Evolutionary conservation across 2,113 vertebrate genomes (phyloP).

Genomic region (Caranx ignobilis): DNA sequence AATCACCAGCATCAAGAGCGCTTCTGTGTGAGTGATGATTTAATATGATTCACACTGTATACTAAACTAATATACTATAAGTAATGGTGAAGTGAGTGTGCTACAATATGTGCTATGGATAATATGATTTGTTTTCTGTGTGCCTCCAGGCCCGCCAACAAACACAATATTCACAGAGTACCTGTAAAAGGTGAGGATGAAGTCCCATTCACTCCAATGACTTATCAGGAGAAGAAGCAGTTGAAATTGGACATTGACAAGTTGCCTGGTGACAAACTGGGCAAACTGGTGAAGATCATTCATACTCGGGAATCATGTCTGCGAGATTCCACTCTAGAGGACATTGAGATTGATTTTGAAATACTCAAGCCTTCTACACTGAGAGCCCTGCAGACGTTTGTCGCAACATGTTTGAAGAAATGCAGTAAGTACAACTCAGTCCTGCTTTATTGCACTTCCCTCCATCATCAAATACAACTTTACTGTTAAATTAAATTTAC

Average conservation of each 20-base stretch:
- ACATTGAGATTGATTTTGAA: constrained; percentile 93
- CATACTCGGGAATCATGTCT: constrained; percentile 86
- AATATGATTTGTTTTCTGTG: constrained; percentile 2
- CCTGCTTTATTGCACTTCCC: neutral
- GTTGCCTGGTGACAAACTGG: constrained; percentile 90
- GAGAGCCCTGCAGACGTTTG: constrained; percentile 89
- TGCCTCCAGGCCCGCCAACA: constrained; percentile 80
- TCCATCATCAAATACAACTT: neutral
- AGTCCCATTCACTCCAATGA: constrained; percentile 83
- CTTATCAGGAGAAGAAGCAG: constrained; percentile 90
- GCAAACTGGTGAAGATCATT: constrained; percentile 89
- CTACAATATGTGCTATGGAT: neutral
- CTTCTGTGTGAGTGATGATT: constrained; percentile 81
- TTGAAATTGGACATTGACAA: constrained; percentile 90
- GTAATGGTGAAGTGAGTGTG: neutral
- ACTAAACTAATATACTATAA: neutral
- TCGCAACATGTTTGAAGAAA: constrained; percentile 86
- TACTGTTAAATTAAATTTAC: neutral
- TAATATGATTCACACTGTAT: neutral
- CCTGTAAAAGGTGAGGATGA: constrained; percentile 82
- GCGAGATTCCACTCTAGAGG: constrained; percentile 82
- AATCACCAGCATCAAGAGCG: constrained; percentile 75
- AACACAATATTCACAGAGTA: constrained; percentile 47
- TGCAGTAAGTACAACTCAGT: constrained; percentile 80
- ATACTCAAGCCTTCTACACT: constrained; percentile 90